phyloP scores from a whole-genome alignment of 1,140 invertebrate genomes.

The Megalopta genalis region DNA sequence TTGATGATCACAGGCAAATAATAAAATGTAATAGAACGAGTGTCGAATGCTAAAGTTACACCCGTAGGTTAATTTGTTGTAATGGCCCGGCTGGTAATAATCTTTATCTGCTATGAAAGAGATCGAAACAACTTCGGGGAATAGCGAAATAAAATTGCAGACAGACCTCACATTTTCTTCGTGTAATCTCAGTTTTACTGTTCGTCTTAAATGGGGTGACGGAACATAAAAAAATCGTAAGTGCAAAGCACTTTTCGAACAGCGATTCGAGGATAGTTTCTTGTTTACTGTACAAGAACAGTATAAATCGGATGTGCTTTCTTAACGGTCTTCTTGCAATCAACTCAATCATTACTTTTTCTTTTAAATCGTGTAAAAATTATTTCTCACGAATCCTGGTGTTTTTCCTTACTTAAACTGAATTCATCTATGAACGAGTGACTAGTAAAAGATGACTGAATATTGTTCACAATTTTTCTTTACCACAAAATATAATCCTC shows the following conservation, averaged over 20 bases:
- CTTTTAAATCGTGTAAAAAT: too few relatives aligned
- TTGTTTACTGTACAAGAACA: background rate
- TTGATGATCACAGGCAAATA: background rate
- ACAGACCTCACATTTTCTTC: slow-evolving; percentile 30
- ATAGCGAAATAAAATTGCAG: slow-evolving; percentile 43
- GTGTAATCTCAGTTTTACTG: slow-evolving; percentile 64
- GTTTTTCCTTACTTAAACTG: too few relatives aligned
- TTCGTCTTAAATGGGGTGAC: slow-evolving; percentile 53
- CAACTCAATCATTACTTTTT: too few relatives aligned
- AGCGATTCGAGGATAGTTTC: background rate
- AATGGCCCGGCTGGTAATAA: slow-evolving; percentile 55
- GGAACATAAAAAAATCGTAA: background rate
- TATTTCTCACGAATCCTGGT: too few relatives aligned
- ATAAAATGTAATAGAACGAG: slow-evolving; percentile 31
- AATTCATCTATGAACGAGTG: too few relatives aligned
- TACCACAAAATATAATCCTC: too few relatives aligned
- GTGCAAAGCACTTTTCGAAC: background rate
- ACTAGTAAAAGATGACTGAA: too few relatives aligned
- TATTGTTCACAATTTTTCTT: too few relatives aligned
- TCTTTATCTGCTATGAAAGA: slow-evolving; percentile 69
- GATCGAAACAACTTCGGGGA: slow-evolving; percentile 53
- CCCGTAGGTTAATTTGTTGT: slow-evolving; percentile 2
- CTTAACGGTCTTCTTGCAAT: background rate
- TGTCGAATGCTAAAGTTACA: slow-evolving; percentile 20
- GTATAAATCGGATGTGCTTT: background rate